Base-by-base conservation (phyloP, 2,888 invertebrate species). In the Erynnis tages region DNA sequence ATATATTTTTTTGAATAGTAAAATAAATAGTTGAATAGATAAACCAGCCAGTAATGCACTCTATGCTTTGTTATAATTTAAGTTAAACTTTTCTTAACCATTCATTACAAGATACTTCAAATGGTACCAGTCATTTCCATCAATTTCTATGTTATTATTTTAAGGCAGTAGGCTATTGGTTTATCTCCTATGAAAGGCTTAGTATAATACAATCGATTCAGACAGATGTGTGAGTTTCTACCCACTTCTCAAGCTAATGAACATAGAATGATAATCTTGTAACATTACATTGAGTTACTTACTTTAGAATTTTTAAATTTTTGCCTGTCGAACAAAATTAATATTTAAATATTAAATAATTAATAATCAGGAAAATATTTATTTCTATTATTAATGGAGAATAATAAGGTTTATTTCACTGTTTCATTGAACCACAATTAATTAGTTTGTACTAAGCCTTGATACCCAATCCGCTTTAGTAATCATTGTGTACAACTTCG, bases 41-140 rank as follows among this genome's bases (percentile, higher is more conserved):
- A 5, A 6, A 16, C 17, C 37, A 46, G 48, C 32, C 21, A 40
- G 16, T 49, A 16, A 16, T 32, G 32, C 48, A 48, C 14, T 4
- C n/a, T 16, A 32, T 37, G 48, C 53, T 53, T 48, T 49, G 46
- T 53, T 40, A 30, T 34, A n/a, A n/a, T 55, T 53, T 50, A 34
- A 53, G 47, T 53, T 53, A 29, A 32, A 41, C 41, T 45, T 37
- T 55, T 49, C 25, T 47, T 25, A 4, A 47, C 17, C 47, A 49
- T 41, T 14, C 34, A 43, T 57, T 50, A 57, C 38, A 34, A 29
- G 14, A 57, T 57, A 57, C 57, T 57, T 57, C 57, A 54, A 54
- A 46, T 50, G 57, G 53, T 54, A 13, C 17, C 45, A 43, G 46
- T 32, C 40, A 49, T 34, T 32, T 17, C 23, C 40, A 40, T 32